Conservation (phyloP, 2,888 invertebrate species). For the Rhamphomyia laevipes region DNA sequence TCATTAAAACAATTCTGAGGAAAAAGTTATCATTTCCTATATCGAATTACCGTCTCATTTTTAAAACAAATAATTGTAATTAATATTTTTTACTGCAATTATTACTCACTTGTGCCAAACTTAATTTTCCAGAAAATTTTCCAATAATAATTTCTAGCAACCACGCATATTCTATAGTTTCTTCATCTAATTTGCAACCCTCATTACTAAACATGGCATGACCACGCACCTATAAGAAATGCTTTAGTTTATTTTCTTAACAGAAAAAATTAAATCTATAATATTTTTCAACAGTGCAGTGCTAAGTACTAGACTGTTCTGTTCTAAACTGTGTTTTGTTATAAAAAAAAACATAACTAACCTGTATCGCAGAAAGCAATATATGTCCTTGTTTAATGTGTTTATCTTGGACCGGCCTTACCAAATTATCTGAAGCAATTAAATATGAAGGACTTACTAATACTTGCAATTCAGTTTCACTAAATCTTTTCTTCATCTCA, state of each 20-base stretch:
- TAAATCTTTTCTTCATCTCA: conserved; percentile 91
- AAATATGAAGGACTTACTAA: conserved; percentile 79
- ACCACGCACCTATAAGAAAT: conserved; percentile 56
- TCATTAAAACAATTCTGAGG: not conserved
- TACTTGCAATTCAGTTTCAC: conserved; percentile 84
- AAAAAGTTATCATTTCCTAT: not conserved
- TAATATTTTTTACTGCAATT: no score
- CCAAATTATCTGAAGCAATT: conserved; percentile 60
- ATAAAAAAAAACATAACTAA: conserved; percentile 27
- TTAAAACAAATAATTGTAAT: not conserved
- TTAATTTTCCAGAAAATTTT: conserved; percentile 82
- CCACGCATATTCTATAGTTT: conserved; percentile 97
- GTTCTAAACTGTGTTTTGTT: no score
- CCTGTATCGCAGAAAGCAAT: conserved; percentile 72
- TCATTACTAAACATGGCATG: conserved; percentile 95
- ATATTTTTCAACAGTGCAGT: no score
- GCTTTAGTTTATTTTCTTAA: not conserved
- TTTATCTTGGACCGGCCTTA: conserved; percentile 53
- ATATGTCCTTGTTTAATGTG: conserved; percentile 76
- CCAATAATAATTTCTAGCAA: conserved; percentile 89
- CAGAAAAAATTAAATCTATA: no score
- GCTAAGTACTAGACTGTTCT: no score
- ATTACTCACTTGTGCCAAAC: conserved; percentile 56
- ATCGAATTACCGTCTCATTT: no score
- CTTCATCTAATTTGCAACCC: conserved; percentile 79